phyloP scores from a whole-genome alignment of 92 coral and sea anemone species.

The Epizoanthus illoricatus region DNA sequence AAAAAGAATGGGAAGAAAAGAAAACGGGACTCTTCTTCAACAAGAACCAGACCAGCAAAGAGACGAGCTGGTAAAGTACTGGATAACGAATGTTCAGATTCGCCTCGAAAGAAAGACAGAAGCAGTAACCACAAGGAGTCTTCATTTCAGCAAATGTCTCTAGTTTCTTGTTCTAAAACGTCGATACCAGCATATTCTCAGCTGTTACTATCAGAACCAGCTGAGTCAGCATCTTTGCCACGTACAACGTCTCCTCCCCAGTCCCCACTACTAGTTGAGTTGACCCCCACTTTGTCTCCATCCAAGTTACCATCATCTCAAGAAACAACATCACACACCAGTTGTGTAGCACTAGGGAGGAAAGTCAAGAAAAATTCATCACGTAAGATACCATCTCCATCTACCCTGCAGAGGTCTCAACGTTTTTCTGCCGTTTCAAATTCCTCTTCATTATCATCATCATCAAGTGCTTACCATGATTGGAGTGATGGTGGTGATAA shows the following conservation, averaged over 20 bases:
- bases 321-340: background rate
- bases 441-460: too few species aligned
- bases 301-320: background rate
- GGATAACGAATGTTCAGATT: background rate
- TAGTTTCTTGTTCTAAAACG: too few species aligned
- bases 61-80: background rate
- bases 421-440: background rate
- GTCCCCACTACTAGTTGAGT: background rate
- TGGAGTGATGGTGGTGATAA: background rate
- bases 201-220: background rate
- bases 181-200: background rate
- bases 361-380: background rate
- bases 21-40: conserved; percentile 2
- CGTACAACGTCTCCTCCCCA: background rate
- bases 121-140: background rate
- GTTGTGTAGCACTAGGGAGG: background rate
- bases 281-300: background rate
- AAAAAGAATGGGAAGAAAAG: conserved; percentile 24
- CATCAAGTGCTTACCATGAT: background rate
- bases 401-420: background rate
- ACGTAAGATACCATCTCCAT: background rate
- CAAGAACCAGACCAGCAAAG: conserved; percentile 4
- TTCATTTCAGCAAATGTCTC: background rate
- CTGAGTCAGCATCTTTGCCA: background rate
- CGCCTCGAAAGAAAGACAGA: background rate